Evolutionary conservation across 2,797 vertebrate genomes (phyloP), one percentile per base, ranked within the genome.

Genomic region (Eulemur coronatus): DNA sequence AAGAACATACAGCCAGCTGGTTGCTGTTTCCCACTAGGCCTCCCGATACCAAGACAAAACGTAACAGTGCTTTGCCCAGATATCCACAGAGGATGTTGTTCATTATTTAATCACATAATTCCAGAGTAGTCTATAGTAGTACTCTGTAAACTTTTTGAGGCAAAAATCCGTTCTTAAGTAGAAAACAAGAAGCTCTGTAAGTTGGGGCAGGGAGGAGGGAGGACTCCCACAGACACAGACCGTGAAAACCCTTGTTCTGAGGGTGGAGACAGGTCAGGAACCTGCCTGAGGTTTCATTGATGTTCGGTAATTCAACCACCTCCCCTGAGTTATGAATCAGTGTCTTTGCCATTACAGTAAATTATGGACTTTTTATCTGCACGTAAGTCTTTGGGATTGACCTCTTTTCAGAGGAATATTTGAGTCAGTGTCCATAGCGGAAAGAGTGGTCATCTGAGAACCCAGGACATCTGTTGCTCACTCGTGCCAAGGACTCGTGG

Each of bases 71-170:
- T 48, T 13, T 35, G 65, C 46, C 61, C 52, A 9, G 35, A 1
- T 35, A 38, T 17, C 30, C 0, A 35, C 10, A 2, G n/a, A 26
- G 10, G 15, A 2, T 15, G 33, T 2, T 33, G 2, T n/a, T 76
- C 8, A 2, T 33, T 33, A 5, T 48, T 48, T 33, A 17, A 41
- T 75, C 18, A 43, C 1, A 17, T 20, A n/a, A 5, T 85, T 26
- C 14, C 50, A 9, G 13, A 14, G 0, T 0, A 13, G 43, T 24
- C n/a, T 33, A 2, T 13, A 20, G 18, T 2, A 2, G 41, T 10
- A 3, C 26, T 46, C 43, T 15, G 28, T 7, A 13, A 50, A 4
- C 24, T 15, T 24, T 14, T 18, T 33, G 33, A 59, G 38, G 20
- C 67, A 33, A 7, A 24, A 61, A 0, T 8, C 7, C 6, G 2